Evolutionary conservation across 1,140 invertebrate species (phyloP), one percentile per base, ranked within the genome.

Genomic region (Euwallacea fornicatus): DNA sequence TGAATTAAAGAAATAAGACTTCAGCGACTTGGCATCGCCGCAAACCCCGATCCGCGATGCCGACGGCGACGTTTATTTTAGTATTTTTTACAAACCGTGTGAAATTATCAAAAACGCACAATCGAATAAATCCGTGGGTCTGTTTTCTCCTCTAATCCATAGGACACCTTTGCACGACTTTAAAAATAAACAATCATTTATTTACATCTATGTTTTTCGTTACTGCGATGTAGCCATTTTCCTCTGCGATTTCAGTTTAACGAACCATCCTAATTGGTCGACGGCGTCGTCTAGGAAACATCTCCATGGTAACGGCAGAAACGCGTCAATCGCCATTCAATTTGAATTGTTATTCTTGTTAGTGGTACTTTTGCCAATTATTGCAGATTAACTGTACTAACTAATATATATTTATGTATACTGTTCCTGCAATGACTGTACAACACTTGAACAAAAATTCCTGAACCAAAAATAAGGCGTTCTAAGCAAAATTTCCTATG

Each of bases 51-150:
- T 33, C 21, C 7, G 15, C 33, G 15, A 15, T 16, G 13, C 42
- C 41, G 60, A 44, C 60, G 46, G 66, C 56, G n/a, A 50, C 55
- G 66, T 69, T 69, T 69, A 69, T 69, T 69, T 69, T 69, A 60
- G 56, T 68, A 68, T 68, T 50, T 4, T 69, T 69, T 69, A 69
- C 66, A 69, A 61, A 53, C n/a, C 10, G 21, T 10, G 8, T 15
- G 44, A 64, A 50, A 16, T 46, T 15, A 44, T 47, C n/a, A 15
- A 50, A 50, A 50, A 64, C 55, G 21, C 55, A 58, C 33, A 62
- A 62, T 62, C 33, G n/a, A 62, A 62, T 43, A 43, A 62, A 62
- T 62, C 11, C 33, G n/a, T 43, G 21, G n/a, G 60, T 33, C 21
- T 33, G 4, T 33, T 33, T 59, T 13, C 21, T 53, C 15, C 11